These are phyloP conservation scores for Novumbra hubbsi DNA, from an alignment of 2,797 vertebrate species.

Conservation along the genomic window DNA sequence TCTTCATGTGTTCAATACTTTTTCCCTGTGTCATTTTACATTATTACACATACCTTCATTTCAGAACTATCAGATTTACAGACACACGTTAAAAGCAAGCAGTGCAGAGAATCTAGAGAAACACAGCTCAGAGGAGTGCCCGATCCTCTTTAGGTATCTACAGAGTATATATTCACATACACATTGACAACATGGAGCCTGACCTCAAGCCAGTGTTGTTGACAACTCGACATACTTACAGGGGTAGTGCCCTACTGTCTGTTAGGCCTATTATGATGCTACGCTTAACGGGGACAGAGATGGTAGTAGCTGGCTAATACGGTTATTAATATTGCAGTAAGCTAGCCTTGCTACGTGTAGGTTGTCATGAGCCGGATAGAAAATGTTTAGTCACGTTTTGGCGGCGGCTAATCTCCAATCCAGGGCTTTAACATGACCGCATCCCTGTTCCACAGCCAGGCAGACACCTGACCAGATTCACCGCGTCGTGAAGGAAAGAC, in stretches of 20 bases:
- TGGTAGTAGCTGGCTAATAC: conserved; percentile 4
- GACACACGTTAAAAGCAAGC: too few relatives aligned
- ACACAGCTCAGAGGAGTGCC: too few relatives aligned
- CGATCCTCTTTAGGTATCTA: too few relatives aligned
- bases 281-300: neutral
- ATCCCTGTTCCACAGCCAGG: conserved; percentile 28
- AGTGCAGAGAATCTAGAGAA: too few relatives aligned
- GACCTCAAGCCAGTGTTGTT: neutral
- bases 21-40: too few relatives aligned
- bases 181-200: too few relatives aligned
- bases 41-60: too few relatives aligned
- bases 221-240: neutral
- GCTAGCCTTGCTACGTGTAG: conserved; percentile 32
- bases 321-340: conserved; percentile 27
- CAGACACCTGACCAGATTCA: neutral
- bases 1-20: too few relatives aligned
- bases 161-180: too few relatives aligned
- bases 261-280: neutral
- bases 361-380: conserved; percentile 25
- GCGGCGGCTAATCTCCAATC: conserved; percentile 37
- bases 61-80: too few relatives aligned
- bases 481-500: neutral
- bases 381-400: conserved; percentile 37
- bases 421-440: conserved; percentile 44
- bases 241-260: neutral